A percentile compares a stretch with the other conserved stretches of the same genome.
phyloP scores from a whole-genome alignment of 2,888 invertebrate genomes.

The Eupithecia abbreviata region DNA sequence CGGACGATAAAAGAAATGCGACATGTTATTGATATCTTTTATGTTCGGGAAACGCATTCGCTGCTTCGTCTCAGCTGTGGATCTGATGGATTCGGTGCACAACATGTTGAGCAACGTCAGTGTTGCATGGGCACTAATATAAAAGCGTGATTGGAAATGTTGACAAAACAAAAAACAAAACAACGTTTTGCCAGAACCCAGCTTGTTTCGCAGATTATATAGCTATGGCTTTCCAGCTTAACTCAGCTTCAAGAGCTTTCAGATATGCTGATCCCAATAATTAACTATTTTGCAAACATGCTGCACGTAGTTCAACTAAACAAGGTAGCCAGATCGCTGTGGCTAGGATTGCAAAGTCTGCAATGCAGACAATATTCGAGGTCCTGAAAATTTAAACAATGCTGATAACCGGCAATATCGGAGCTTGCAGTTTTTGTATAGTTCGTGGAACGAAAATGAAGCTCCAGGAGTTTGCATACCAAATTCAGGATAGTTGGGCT shows the following conservation, averaged over 20 bases:
- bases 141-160: background rate
- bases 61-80: background rate
- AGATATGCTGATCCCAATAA: constrained; percentile 7
- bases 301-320: background rate
- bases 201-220: background rate
- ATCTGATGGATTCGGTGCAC: background rate
- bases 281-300: constrained; percentile 1
- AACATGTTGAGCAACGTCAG: background rate
- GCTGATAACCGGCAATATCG: constrained; percentile 10
- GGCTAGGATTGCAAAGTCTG: constrained; percentile 14
- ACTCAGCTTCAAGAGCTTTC: background rate
- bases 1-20: background rate
- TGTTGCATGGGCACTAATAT: background rate
- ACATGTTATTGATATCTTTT: background rate
- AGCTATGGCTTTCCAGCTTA: background rate
- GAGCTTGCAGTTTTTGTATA: constrained; percentile 3
- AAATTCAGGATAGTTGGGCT: background rate
- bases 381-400: constrained; percentile 18
- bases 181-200: too few species aligned
- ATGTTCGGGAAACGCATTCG: background rate
- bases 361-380: constrained; percentile 19
- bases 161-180: background rate
- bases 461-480: background rate
- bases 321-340: background rate
- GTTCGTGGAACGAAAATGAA: background rate